Evolutionary conservation across 1,140 invertebrate species (phyloP).

Genomic region (Drosophila bifasciata): DNA sequence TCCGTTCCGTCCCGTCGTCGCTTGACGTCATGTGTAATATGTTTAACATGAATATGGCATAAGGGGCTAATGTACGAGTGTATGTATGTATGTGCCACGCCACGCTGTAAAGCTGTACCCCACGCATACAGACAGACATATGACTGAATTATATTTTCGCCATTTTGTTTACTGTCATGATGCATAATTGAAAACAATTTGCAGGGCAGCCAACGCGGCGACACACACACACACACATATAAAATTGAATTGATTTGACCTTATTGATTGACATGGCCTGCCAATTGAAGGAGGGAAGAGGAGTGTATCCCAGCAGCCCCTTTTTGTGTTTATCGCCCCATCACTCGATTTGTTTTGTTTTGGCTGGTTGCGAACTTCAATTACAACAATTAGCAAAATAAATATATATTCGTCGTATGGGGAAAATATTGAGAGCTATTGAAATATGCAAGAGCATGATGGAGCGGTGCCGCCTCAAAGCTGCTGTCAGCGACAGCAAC

Average conservation of each 20-base stretch:
- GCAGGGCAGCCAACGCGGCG: conserved; percentile 35
- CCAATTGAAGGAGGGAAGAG: conserved; percentile 45
- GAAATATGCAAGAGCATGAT: conserved; percentile 46
- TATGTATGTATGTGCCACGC: background rate
- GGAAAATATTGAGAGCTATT: conserved; percentile 26
- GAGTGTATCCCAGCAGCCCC: background rate
- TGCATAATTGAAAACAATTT: conserved; percentile 77
- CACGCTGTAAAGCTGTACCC: conserved; percentile 9
- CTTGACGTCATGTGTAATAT: conserved; percentile 44
- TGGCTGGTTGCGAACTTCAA: conserved; percentile 42
- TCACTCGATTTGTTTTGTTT: conserved; percentile 19
- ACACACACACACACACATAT: conserved; percentile 17
- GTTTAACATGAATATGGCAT: conserved; percentile 13
- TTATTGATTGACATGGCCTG: conserved; percentile 67
- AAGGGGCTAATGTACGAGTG: conserved; percentile 1
- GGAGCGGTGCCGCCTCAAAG: conserved; percentile 43
- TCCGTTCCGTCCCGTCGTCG: background rate
- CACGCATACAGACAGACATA: conserved; percentile 21
- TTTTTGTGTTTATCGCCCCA: conserved; percentile 44
- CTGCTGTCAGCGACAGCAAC: conserved; percentile 56
- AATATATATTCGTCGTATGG: conserved; percentile 4
- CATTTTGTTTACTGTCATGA: conserved; percentile 49
- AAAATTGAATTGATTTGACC: conserved; percentile 73
- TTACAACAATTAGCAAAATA: conserved; percentile 48
- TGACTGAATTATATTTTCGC: conserved; percentile 41